Evolutionary conservation across 2,797 vertebrate genomes (phyloP).

Genomic region (Pelodytes ibericus): DNA sequence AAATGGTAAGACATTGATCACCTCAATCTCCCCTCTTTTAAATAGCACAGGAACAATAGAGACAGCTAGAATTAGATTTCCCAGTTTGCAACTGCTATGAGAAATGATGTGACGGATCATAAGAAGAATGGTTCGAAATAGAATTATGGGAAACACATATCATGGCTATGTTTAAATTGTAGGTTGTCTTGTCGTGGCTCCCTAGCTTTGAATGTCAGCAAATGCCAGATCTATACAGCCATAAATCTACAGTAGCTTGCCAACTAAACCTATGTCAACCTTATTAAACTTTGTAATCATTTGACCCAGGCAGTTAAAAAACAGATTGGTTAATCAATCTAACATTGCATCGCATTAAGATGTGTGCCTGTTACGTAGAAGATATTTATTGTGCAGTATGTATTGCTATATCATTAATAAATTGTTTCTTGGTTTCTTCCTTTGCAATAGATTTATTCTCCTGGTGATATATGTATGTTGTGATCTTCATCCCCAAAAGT

Average conservation of each 20-base stretch:
- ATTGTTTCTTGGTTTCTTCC: background rate
- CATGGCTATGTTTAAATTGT: conserved; percentile 38
- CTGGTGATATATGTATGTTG: background rate
- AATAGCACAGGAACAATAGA: conserved; percentile 3
- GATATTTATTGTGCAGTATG: conserved; percentile 26
- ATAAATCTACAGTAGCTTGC: conserved; percentile 38
- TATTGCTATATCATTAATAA: conserved; percentile 25
- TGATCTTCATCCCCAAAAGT: no score
- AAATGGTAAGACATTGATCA: background rate
- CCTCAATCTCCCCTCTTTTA: background rate
- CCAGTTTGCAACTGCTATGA: conserved; percentile 28
- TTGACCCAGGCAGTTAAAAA: conserved; percentile 43
- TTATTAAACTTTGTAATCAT: conserved; percentile 51
- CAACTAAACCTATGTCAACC: conserved; percentile 35
- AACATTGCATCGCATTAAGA: conserved; percentile 29
- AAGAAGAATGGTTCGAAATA: conserved; percentile 12
- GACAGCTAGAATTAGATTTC: conserved; percentile 13
- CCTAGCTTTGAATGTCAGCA: conserved; percentile 42
- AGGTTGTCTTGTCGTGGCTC: conserved; percentile 25
- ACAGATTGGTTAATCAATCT: conserved; percentile 51
- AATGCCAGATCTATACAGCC: conserved; percentile 30
- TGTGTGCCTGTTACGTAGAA: conserved; percentile 25
- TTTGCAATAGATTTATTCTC: conserved; percentile 26
- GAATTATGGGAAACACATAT: conserved; percentile 30
- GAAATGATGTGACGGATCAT: conserved; percentile 30